A percentile compares a stretch with the other conserved stretches of the same genome.
These are phyloP conservation scores for Taxidea taxus DNA, from an alignment of 2,113 vertebrate genomes.

Conservation along the genomic window DNA sequence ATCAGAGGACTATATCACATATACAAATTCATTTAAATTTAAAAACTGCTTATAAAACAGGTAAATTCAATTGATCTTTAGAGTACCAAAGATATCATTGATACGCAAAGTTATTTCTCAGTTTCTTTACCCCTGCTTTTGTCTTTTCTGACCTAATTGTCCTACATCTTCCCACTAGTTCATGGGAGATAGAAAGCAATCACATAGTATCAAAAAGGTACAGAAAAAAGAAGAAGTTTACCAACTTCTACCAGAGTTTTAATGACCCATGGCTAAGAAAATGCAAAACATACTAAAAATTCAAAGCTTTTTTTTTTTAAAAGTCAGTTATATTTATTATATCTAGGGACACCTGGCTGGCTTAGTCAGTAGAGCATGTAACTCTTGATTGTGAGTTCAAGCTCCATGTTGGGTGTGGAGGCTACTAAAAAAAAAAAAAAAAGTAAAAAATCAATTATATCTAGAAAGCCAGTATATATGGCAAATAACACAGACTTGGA, in stretches of 20 bases:
- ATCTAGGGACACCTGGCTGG: not conserved
- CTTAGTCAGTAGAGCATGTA: not conserved
- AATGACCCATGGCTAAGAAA: not conserved
- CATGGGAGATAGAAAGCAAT: not conserved
- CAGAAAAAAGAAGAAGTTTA: not conserved
- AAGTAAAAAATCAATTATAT: not conserved
- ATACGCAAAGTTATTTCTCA: not conserved
- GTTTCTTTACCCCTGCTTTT: not conserved
- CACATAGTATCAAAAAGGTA: not conserved
- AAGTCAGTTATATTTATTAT: not conserved
- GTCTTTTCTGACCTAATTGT: not conserved
- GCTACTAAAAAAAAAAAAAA: not conserved
- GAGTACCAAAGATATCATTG: not conserved
- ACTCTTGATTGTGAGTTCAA: not conserved
- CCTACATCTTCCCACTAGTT: not conserved
- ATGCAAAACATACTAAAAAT: not conserved
- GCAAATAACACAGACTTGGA: not conserved
- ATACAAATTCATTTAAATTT: conserved; percentile 33
- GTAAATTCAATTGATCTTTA: conserved; percentile 35
- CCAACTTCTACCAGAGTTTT: not conserved
- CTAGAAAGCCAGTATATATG: not conserved
- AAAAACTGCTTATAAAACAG: conserved; percentile 17
- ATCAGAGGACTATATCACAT: not conserved
- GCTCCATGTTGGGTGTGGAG: not conserved
- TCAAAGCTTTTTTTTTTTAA: not conserved